These are phyloP conservation scores for Drosophila oshimai DNA, from an alignment of 1,140 invertebrate genomes.

Conservation along the genomic window DNA sequence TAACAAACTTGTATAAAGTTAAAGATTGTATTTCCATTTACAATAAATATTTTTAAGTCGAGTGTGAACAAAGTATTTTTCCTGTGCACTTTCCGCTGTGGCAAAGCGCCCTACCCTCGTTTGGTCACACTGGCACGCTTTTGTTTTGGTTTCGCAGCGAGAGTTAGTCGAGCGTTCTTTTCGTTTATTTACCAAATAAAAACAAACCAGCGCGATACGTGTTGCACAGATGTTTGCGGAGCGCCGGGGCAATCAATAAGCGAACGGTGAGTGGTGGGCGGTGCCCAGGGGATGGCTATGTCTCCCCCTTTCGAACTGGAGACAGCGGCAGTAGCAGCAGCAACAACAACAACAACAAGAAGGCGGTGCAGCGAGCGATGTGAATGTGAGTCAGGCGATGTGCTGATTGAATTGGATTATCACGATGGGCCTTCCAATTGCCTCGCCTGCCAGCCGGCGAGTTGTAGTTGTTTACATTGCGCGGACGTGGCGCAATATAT, in stretches of 20 bases:
- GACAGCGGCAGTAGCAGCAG: neutral
- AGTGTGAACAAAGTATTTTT: neutral
- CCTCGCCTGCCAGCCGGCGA: slow-evolving; percentile 5
- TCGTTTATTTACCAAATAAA: slow-evolving; percentile 52
- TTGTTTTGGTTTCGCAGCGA: slow-evolving; percentile 29
- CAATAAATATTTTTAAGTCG: neutral
- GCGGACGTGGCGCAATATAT: slow-evolving; percentile 70
- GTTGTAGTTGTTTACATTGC: slow-evolving; percentile 59
- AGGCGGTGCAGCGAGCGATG: neutral
- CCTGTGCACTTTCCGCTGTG: neutral
- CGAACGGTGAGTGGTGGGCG: slow-evolving; percentile 22
- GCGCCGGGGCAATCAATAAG: slow-evolving; percentile 30
- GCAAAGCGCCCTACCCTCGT: neutral
- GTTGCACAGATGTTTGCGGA: slow-evolving; percentile 58
- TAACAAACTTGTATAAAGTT: neutral
- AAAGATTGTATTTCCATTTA: too few species aligned
- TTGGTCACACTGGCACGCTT: slow-evolving; percentile 19
- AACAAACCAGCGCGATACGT: slow-evolving; percentile 29
- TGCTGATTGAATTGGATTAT: slow-evolving; percentile 44
- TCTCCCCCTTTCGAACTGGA: too few species aligned
- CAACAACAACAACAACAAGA: slow-evolving; percentile 24
- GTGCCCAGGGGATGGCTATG: too few species aligned
- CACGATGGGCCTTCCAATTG: slow-evolving; percentile 27
- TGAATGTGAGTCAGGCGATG: slow-evolving; percentile 39
- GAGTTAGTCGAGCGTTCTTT: slow-evolving; percentile 14